These are phyloP conservation scores for Pteropus alecto DNA, from an alignment of 2,113 vertebrate species.

Conservation along the genomic window DNA sequence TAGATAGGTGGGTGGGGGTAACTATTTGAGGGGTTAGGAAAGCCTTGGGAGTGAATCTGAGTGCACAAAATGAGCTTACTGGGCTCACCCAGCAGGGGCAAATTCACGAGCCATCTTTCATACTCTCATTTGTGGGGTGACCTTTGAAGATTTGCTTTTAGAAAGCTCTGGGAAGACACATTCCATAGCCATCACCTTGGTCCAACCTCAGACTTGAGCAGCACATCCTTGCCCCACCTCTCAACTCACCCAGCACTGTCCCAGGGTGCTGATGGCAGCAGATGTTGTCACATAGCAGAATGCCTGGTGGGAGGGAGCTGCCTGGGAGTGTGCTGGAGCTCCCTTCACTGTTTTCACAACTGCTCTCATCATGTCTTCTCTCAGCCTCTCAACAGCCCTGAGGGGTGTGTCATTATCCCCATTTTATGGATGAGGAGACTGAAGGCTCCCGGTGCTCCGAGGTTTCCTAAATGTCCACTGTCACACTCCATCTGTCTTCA, in stretches of 20 bases:
- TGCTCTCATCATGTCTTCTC: neutral
- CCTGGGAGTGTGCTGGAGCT: neutral
- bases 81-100: no score
- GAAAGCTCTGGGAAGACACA: neutral
- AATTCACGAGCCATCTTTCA: neutral
- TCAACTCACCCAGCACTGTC: fast-evolving
- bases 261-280: neutral
- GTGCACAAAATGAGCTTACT: neutral
- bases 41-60: neutral
- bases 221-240: neutral
- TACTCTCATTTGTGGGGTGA: fast-evolving
- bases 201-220: neutral
- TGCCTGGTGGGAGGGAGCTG: fast-evolving
- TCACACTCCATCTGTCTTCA: no score
- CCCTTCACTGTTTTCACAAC: neutral
- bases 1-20: neutral
- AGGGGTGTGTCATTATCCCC: neutral
- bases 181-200: neutral
- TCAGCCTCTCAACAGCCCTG: neutral
- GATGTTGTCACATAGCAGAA: neutral
- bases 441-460: neutral
- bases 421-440: neutral
- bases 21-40: neutral
- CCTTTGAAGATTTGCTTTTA: neutral
- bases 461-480: no score